Base-by-base conservation (phyloP, 2,888 invertebrate species). In the Neoascia interrupta region DNA sequence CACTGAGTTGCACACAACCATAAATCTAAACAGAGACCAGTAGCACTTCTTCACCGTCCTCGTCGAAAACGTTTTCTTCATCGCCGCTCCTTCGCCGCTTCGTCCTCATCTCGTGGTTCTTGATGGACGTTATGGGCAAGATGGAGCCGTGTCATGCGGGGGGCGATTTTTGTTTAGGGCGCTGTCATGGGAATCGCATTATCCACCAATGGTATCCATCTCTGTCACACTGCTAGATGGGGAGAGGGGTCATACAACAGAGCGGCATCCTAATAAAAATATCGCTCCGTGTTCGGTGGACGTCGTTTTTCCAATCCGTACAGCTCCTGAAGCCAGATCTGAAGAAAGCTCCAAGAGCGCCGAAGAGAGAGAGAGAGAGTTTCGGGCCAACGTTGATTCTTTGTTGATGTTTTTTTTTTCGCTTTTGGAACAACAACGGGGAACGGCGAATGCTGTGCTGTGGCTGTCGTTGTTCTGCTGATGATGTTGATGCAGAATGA, bases 151-250 rank as follows among this genome's bases (percentile, higher is more conserved):
- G 66, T 79, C 66, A 79, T 31, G 56, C 49, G 51, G 61, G n/a
- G n/a, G 49, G 66, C 66, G 72, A 72, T 79, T 72, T 73, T 73
- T 79, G 79, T 73, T 72, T 73, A 66, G 79, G 31, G n/a, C 73
- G 73, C 79, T 73, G 79, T 79, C 79, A 79, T 79, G 79, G 73
- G 79, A 79, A 79, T 79, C 68, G 73, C 79, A 79, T 79, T 79
- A 79, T 79, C 79, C 79, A 79, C 79, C 79, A 79, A 79, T 79
- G 79, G 79, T 37, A 79, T 79, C 79, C 79, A 79, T 79, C 79
- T 79, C 79, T 79, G 79, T 73, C 79, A 79, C 49, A 26, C 73
- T 45, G 66, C n/a, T 64, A 19, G 51, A 28, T 21, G 19, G 23
- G 56, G 51, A 37, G 36, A 37, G 45, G 39, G 16, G 13, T 23